Evolutionary conservation across 2,113 vertebrate genomes (phyloP).

Genomic region (Halcyon senegalensis): DNA sequence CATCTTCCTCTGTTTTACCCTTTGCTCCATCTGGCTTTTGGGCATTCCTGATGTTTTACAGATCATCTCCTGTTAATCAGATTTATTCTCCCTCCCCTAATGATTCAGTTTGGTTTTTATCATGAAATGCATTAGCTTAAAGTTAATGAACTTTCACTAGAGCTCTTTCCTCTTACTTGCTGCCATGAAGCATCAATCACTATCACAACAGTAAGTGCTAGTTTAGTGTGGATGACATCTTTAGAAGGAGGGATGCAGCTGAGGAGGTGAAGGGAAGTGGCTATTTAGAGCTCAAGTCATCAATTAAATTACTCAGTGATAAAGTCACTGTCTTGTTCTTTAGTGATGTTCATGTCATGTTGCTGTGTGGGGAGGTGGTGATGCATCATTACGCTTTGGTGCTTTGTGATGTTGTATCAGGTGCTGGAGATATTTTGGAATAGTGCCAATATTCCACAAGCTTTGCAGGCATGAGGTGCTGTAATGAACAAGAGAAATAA

Average conservation of each 20-base stretch:
- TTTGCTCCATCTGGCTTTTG: background rate
- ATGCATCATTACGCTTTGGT: slow-evolving; percentile 18
- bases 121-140: slow-evolving; percentile 15
- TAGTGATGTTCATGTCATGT: slow-evolving; percentile 31
- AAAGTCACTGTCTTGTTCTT: slow-evolving; percentile 48
- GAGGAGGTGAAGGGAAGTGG: slow-evolving; percentile 41
- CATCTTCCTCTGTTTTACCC: background rate
- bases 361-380: slow-evolving; percentile 6
- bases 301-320: slow-evolving; percentile 36
- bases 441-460: slow-evolving; percentile 20
- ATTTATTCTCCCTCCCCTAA: background rate
- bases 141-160: slow-evolving; percentile 47
- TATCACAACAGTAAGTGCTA: slow-evolving; percentile 24
- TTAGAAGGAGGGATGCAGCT: slow-evolving; percentile 20
- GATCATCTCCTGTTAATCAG: background rate
- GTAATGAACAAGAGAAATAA: slow-evolving; percentile 18
- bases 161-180: slow-evolving; percentile 16
- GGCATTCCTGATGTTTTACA: slow-evolving; percentile 16
- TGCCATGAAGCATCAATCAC: slow-evolving; percentile 47
- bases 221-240: slow-evolving; percentile 45
- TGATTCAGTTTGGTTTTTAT: background rate
- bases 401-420: slow-evolving; percentile 29
- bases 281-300: slow-evolving; percentile 51
- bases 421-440: background rate
- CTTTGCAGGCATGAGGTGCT: background rate